These are phyloP conservation scores for Drosophila kanapiae DNA, from an alignment of 1,140 invertebrate species.

Conservation along the genomic window DNA sequence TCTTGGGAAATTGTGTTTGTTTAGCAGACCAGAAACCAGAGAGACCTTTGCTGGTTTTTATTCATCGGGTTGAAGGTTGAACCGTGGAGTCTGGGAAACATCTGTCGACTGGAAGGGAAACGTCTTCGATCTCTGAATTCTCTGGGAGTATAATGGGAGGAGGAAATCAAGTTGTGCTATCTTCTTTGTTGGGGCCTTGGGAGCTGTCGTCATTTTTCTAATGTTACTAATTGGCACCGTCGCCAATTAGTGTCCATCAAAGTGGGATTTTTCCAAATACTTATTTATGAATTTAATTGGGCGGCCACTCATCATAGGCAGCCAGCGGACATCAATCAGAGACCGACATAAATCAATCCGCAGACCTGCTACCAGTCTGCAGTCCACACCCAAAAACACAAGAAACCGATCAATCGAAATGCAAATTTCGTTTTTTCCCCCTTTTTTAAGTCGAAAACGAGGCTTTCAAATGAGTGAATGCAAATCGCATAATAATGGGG, in stretches of 20 bases:
- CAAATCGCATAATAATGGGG: conserved; percentile 64
- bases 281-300: conserved; percentile 71
- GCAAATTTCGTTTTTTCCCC: conserved; percentile 43
- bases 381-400: conserved; percentile 20
- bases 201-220: conserved; percentile 27
- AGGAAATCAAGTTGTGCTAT: conserved; percentile 4
- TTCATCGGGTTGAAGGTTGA: conserved; percentile 39
- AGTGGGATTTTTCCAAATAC: conserved; percentile 11
- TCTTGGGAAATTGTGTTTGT: conserved; percentile 63
- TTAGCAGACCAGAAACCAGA: conserved; percentile 32
- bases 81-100: conserved; percentile 28
- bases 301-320: conserved; percentile 28
- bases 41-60: conserved; percentile 18
- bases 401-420: conserved; percentile 27
- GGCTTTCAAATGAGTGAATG: conserved; percentile 67
- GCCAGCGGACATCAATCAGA: conserved; percentile 63
- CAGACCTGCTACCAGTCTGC: conserved; percentile 35
- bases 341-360: conserved; percentile 55
- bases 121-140: neutral
- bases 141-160: neutral
- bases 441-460: conserved; percentile 34
- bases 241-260: conserved; percentile 64
- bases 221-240: conserved; percentile 51
- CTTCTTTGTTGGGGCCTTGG: conserved; percentile 10
- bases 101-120: conserved; percentile 41